phyloP scores from a whole-genome alignment of 2,888 invertebrate species.

The Ichneumon xanthorius region DNA sequence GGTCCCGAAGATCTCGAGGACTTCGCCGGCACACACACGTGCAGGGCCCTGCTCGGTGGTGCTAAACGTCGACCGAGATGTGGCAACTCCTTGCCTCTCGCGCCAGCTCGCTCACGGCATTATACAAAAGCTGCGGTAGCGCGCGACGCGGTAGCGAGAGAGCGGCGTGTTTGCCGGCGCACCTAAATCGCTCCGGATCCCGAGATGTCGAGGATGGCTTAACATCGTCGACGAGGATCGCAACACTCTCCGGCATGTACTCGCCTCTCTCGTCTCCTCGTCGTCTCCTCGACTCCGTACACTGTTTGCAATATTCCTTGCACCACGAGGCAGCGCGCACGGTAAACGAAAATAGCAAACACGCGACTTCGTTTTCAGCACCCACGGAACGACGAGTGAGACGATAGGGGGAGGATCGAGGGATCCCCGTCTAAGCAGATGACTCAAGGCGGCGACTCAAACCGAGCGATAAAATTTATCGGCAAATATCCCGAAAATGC shows the following conservation, averaged over 20 bases:
- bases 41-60: not conserved
- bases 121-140: slow-evolving; percentile 35
- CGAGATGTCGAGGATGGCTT: slow-evolving; percentile 64
- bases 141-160: slow-evolving; percentile 26
- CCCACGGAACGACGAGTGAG: not conserved
- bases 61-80: slow-evolving; percentile 5
- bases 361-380: not conserved
- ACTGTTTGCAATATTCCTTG: slow-evolving; percentile 27
- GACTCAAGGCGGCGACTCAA: not conserved
- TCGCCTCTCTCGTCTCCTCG: slow-evolving; percentile 6
- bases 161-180: slow-evolving; percentile 64
- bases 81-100: slow-evolving; percentile 8
- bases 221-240: slow-evolving; percentile 62
- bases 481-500: not conserved
- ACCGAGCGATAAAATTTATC: not conserved
- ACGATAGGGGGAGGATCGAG: not conserved
- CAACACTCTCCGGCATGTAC: slow-evolving; percentile 6
- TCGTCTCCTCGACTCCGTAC: slow-evolving; percentile 24
- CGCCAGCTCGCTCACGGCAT: slow-evolving; percentile 1
- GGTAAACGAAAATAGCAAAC: slow-evolving; percentile 12
- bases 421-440: not conserved
- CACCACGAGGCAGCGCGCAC: not conserved
- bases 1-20: slow-evolving; percentile 48
- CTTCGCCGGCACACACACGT: slow-evolving; percentile 24
- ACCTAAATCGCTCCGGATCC: slow-evolving; percentile 67